phyloP scores from a whole-genome alignment of 2,888 invertebrate species.

The Epinotia nisella region DNA sequence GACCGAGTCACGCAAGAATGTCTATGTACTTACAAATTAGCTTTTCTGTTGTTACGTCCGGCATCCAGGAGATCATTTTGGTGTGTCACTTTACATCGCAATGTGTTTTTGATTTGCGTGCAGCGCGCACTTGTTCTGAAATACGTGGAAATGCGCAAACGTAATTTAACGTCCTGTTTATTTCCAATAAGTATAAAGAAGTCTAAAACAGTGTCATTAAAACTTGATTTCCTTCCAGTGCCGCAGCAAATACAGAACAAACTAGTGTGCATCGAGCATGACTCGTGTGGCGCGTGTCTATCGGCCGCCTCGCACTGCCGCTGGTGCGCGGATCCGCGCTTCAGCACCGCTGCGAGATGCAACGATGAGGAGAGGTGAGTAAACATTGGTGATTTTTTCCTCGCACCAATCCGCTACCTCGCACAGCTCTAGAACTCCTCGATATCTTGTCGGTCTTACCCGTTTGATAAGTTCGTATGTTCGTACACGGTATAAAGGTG shows the following conservation, averaged over 20 bases:
- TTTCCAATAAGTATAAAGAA: background rate
- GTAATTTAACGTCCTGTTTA: too few relatives aligned
- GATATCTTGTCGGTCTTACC: too few relatives aligned
- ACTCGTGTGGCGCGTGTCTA: slow-evolving; percentile 74
- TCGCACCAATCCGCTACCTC: too few relatives aligned
- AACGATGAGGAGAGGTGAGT: slow-evolving; percentile 74
- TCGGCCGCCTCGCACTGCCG: slow-evolving; percentile 76
- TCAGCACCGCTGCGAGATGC: slow-evolving; percentile 66
- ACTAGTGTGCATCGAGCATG: slow-evolving; percentile 74
- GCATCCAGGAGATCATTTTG: background rate
- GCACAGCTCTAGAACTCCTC: too few relatives aligned
- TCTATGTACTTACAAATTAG: too few relatives aligned
- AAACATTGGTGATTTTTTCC: background rate
- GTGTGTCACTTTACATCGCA: background rate
- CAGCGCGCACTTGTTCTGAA: too few relatives aligned
- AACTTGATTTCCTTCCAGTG: slow-evolving; percentile 54
- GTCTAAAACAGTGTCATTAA: background rate
- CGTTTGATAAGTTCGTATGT: too few relatives aligned
- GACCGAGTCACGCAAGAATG: too few relatives aligned
- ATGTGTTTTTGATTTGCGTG: background rate
- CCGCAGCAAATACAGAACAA: slow-evolving; percentile 70
- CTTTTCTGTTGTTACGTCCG: background rate
- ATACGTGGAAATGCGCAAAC: too few relatives aligned
- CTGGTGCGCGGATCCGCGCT: slow-evolving; percentile 80
- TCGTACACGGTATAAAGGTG: too few relatives aligned